Conservation (phyloP, 2,888 invertebrate genomes). For the Eilema griseolum region DNA sequence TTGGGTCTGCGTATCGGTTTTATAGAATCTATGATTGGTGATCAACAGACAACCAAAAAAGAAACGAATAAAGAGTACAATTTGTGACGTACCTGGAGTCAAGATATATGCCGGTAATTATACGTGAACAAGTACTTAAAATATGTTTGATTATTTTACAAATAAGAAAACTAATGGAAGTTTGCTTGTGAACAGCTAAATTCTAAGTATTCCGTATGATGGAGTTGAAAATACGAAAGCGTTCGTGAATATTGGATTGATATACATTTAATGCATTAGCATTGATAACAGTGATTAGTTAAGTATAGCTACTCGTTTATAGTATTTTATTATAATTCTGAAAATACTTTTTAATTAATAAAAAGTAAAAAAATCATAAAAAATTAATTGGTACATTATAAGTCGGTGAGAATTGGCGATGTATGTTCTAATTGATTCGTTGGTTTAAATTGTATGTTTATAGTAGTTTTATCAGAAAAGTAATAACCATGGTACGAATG, state of each 20-base stretch:
- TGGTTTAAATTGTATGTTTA: slow-evolving; percentile 48
- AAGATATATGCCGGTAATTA: too few relatives aligned
- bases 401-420: slow-evolving; percentile 59
- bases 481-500: slow-evolving; percentile 49
- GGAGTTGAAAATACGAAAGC: slow-evolving; percentile 34
- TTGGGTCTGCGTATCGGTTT: too few relatives aligned
- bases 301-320: slow-evolving; percentile 54
- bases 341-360: slow-evolving; percentile 55
- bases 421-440: slow-evolving; percentile 51
- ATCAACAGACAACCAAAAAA: too few relatives aligned
- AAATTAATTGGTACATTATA: slow-evolving; percentile 58
- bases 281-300: slow-evolving; percentile 57
- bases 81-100: too few relatives aligned
- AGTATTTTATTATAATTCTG: slow-evolving; percentile 59
- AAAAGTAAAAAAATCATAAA: slow-evolving; percentile 59
- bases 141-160: neutral
- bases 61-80: too few relatives aligned
- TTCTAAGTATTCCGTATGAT: slow-evolving; percentile 34
- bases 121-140: neutral
- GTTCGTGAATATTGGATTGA: slow-evolving; percentile 27
- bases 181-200: slow-evolving; percentile 31
- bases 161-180: neutral
- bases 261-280: slow-evolving; percentile 54
- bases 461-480: slow-evolving; percentile 44
- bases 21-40: too few relatives aligned